Base-by-base conservation (phyloP, 2,888 invertebrate species). In the Matsumyia berberina region DNA sequence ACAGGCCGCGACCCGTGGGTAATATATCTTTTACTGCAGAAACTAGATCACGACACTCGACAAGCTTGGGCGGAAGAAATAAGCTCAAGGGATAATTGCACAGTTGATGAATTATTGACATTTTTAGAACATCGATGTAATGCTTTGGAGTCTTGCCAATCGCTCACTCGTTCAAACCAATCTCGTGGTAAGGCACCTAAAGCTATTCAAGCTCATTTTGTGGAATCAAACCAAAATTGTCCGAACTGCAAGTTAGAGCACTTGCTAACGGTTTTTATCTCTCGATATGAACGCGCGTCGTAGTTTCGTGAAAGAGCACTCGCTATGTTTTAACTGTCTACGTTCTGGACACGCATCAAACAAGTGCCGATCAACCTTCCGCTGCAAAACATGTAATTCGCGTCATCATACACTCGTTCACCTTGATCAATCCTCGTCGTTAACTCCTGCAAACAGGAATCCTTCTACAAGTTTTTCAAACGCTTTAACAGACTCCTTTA, bases 1-100 rank as follows among this genome's bases (percentile, higher is more conserved):
- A 46, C 9, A n/a, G 11, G 39, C 29, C 46, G 46, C 12, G 57
- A 58, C 9, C 69, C 46, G 3, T 57, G 69, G 57, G 9, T 57
- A 2, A 69, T 69, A 2, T 58, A 24, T 12, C 7, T 57, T 11
- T 5, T 58, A 12, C 35, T 70, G 2, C 37, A 58, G n/a, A 70
- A 46, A 17, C n/a, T 70, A 5, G 49, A 57, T 9, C 24, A 19
- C 2, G 46, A 46, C 3, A 57, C 46, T 5, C 29, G 9, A 11
- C 17, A 46, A 24, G 58, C 57, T 4, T 58, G 37, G 29, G 24
- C 57, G 3, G 49, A 72, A 51, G n/a, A 60, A 5, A 19, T 53
- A 9, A 12, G 53, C 15, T 0, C n/a, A 19, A 51, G 53, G 3
- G 60, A 51, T 29, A 29, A 73, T 5, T 44, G n/a, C 8, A 73